A percentile compares a stretch with the other conserved stretches of the same genome.
These are phyloP conservation scores for Drosophila subquinaria DNA, from an alignment of 2,888 invertebrate genomes.

Conservation along the genomic window DNA sequence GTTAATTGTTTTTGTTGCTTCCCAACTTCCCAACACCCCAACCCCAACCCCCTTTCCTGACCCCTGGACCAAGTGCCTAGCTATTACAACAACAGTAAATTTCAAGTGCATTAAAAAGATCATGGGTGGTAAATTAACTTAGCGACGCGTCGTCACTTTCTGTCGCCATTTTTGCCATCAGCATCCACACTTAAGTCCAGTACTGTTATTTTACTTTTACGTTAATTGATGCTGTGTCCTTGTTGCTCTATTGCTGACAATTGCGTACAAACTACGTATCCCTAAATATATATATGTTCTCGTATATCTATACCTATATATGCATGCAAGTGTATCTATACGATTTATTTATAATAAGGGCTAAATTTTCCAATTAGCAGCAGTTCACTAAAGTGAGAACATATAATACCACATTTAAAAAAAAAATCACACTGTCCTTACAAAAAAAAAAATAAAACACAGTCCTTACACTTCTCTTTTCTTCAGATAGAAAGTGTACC, in stretches of 20 bases:
- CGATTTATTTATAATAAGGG: conserved; percentile 14
- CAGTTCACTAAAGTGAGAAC: not conserved
- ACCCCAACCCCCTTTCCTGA: not conserved
- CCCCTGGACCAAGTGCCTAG: conserved; percentile 26
- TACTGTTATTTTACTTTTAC: conserved; percentile 61
- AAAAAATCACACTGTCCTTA: too few relatives aligned
- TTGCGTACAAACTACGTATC: conserved; percentile 37
- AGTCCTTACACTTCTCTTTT: too few relatives aligned
- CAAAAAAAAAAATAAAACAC: too few relatives aligned
- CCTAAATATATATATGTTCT: conserved; percentile 2
- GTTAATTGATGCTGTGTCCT: conserved; percentile 69
- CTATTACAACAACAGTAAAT: conserved; percentile 61
- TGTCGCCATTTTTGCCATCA: conserved; percentile 35
- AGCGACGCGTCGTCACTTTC: conserved; percentile 61
- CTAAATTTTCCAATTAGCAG: conserved; percentile 13
- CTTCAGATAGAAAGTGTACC: not conserved
- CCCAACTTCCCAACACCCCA: not conserved
- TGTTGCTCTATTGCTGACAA: conserved; percentile 65
- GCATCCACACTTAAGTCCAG: conserved; percentile 44
- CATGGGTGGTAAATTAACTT: conserved; percentile 81
- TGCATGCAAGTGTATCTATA: not conserved
- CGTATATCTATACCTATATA: not conserved
- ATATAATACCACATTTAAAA: not conserved
- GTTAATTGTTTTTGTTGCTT: conserved; percentile 72
- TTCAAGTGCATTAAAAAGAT: conserved; percentile 82